Evolutionary conservation across 2,113 vertebrate species (phyloP).

Genomic region (Pseudonaja textilis): DNA sequence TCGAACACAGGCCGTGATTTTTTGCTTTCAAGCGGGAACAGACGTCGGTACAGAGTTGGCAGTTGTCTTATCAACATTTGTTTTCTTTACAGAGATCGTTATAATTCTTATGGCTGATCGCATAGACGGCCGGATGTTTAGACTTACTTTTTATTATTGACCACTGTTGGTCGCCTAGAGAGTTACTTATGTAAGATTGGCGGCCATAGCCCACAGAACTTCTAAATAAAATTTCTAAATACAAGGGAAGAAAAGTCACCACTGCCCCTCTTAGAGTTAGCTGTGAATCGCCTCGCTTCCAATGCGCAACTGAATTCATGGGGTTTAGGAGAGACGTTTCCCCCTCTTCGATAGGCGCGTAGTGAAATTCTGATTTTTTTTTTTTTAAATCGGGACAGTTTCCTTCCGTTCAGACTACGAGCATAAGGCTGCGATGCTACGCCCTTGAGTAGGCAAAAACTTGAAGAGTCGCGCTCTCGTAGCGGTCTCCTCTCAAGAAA

Average conservation of each 20-base stretch:
- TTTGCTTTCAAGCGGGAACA: neutral
- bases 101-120: neutral
- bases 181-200: neutral
- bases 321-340: neutral
- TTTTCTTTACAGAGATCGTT: neutral
- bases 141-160: neutral
- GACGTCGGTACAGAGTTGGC: neutral
- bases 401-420: neutral
- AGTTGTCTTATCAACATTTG: neutral
- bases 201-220: neutral
- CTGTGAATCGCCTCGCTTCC: neutral
- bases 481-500: neutral
- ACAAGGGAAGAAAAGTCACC: neutral
- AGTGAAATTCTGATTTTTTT: neutral
- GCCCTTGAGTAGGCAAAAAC: neutral
- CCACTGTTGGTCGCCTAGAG: neutral
- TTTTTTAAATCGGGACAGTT: neutral
- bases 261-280: neutral
- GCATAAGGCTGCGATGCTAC: neutral
- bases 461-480: neutral
- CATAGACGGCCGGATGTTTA: neutral
- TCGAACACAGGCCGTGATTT: neutral
- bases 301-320: neutral
- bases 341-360: neutral
- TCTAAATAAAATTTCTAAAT: neutral